Evolutionary conservation across 2,888 invertebrate genomes (phyloP).

Genomic region (Crematogaster levior): DNA sequence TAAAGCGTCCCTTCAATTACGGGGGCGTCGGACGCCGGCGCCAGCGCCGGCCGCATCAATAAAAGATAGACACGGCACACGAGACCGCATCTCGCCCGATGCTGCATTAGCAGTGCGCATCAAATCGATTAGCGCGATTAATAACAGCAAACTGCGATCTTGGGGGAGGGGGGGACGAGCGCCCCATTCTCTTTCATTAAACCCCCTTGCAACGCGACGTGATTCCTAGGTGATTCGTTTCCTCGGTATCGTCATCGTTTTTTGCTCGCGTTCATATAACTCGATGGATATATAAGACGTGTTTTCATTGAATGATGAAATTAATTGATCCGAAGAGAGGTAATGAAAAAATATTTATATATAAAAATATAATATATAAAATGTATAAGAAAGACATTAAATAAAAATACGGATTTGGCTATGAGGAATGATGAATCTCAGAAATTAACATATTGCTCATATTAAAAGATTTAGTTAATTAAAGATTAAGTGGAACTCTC

Average conservation of each 20-base stretch:
- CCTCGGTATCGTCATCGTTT: neutral
- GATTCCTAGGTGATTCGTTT: slow-evolving; percentile 1
- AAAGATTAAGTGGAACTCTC: neutral
- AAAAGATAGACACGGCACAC: slow-evolving; percentile 52
- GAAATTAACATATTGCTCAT: neutral
- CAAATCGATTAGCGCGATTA: slow-evolving; percentile 54
- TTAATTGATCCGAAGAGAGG: neutral
- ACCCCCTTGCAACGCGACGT: neutral
- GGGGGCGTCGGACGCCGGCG: slow-evolving; percentile 50
- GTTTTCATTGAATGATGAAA: neutral
- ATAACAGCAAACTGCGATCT: slow-evolving; percentile 40
- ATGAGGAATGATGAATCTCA: neutral
- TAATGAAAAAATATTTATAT: neutral
- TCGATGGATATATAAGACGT: neutral
- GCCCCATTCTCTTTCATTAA: slow-evolving; percentile 16
- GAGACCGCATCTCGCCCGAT: slow-evolving; percentile 32
- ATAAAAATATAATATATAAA: neutral
- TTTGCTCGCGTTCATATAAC: neutral
- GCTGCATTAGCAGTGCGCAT: slow-evolving; percentile 43
- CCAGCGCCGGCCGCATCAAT: slow-evolving; percentile 47
- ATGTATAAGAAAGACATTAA: neutral
- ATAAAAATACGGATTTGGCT: neutral
- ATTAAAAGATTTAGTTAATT: neutral
- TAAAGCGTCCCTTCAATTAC: slow-evolving; percentile 53
- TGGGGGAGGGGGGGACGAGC: neutral